Conservation (phyloP, 2,888 invertebrate genomes). For the Willowsia nigromaculata region DNA sequence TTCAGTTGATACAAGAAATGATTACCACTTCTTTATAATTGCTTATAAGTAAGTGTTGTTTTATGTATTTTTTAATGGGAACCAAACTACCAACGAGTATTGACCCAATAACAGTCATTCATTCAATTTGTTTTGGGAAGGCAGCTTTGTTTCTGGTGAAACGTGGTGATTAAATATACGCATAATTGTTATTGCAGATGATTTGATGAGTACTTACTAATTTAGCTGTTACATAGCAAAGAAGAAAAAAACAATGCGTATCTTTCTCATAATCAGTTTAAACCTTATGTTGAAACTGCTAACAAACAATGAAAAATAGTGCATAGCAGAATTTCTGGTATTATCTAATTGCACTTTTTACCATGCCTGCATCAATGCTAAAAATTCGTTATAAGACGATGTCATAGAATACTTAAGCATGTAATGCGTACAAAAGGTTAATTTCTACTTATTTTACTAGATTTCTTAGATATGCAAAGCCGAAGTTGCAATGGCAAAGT, state of each 20-base stretch:
- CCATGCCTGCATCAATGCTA: too few species aligned
- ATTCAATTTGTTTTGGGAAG: not conserved
- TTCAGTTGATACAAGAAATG: not conserved
- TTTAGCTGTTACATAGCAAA: conserved; percentile 2
- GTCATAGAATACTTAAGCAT: too few species aligned
- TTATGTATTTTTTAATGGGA: not conserved
- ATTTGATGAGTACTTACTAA: conserved; percentile 5
- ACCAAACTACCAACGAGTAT: not conserved
- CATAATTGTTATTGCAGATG: conserved; percentile 2
- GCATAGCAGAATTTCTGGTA: not conserved
- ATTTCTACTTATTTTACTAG: too few species aligned
- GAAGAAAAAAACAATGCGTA: not conserved
- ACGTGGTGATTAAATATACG: not conserved
- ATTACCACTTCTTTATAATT: too few species aligned
- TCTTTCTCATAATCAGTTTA: not conserved
- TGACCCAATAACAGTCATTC: not conserved
- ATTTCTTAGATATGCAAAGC: too few species aligned
- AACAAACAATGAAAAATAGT: not conserved
- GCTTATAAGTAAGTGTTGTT: not conserved
- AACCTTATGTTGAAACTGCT: not conserved
- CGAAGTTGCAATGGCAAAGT: too few species aligned
- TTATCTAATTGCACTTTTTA: too few species aligned
- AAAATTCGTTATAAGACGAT: too few species aligned
- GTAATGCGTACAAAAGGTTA: too few species aligned
- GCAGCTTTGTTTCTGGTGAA: not conserved